A percentile compares a stretch with the other conserved stretches of the same genome.
phyloP scores from a whole-genome alignment of 2,797 vertebrate genomes.

The Urosaurus nigricauda region DNA sequence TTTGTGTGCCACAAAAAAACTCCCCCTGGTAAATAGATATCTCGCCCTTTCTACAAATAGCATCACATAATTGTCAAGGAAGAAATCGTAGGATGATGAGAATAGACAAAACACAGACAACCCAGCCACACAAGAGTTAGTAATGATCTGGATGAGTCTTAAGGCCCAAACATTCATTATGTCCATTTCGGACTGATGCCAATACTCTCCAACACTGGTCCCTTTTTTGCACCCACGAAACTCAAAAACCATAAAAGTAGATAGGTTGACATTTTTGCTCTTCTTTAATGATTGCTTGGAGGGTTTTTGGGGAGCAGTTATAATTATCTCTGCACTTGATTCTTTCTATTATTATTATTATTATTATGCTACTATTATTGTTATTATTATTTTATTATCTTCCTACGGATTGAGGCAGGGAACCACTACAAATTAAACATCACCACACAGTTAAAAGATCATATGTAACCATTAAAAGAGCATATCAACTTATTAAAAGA shows the following conservation, averaged over 20 bases:
- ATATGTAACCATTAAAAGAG: too few species aligned
- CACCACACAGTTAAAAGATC: too few species aligned
- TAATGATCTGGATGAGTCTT: background rate
- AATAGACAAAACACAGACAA: constrained; percentile 23
- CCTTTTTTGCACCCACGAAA: background rate
- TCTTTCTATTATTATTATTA: too few species aligned
- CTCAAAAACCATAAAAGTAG: background rate
- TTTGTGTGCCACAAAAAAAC: background rate
- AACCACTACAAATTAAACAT: too few species aligned
- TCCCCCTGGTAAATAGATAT: constrained; percentile 10
- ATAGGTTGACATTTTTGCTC: background rate
- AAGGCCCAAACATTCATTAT: background rate
- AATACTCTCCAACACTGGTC: too few species aligned
- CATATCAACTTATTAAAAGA: too few species aligned
- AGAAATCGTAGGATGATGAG: background rate
- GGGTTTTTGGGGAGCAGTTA: too few species aligned
- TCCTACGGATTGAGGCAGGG: too few species aligned
- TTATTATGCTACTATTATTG: too few species aligned
- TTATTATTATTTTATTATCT: too few species aligned
- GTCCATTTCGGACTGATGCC: background rate
- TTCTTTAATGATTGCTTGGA: too few species aligned
- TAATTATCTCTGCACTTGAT: too few species aligned
- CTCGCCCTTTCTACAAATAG: constrained; percentile 33
- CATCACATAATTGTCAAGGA: constrained; percentile 34
- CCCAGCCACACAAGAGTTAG: constrained; percentile 6